A percentile compares a stretch with the other conserved stretches of the same genome.
Evolutionary conservation across 37 sponge, comb jelly and placozoan genomes (phyloP).

Genomic region (Chondrosia reniformis): DNA sequence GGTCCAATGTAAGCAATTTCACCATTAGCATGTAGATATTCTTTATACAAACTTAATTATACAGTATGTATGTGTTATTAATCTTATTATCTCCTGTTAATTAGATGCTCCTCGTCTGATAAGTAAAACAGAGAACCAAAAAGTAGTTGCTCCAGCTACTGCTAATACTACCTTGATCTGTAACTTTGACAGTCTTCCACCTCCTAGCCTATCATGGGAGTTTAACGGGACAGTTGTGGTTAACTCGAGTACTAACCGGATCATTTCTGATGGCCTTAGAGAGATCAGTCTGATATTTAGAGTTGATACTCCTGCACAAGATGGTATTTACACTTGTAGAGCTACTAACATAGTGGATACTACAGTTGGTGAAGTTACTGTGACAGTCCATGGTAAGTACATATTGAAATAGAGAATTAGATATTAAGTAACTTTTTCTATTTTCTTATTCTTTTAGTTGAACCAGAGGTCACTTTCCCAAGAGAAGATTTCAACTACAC

Average conservation of each 20-base stretch:
- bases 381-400: conserved; percentile 5
- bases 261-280: too few relatives aligned
- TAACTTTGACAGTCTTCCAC: neutral
- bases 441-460: neutral
- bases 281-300: too few relatives aligned
- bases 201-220: conserved; percentile 12
- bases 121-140: neutral
- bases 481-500: neutral
- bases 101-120: too few relatives aligned
- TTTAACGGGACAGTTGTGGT: neutral
- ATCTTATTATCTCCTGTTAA: too few relatives aligned
- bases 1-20: too few relatives aligned
- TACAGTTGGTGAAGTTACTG: neutral
- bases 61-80: too few relatives aligned
- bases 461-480: neutral
- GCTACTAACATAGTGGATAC: neutral
- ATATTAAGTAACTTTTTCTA: neutral
- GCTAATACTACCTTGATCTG: neutral
- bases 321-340: neutral
- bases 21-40: too few relatives aligned
- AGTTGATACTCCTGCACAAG: too few relatives aligned
- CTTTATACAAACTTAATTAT: too few relatives aligned
- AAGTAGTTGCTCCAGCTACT: neutral
- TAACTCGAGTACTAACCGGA: too few relatives aligned
- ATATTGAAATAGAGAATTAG: too few relatives aligned